phyloP scores from a whole-genome alignment of 2,797 vertebrate genomes.

The Rhinoraja longicauda region DNA sequence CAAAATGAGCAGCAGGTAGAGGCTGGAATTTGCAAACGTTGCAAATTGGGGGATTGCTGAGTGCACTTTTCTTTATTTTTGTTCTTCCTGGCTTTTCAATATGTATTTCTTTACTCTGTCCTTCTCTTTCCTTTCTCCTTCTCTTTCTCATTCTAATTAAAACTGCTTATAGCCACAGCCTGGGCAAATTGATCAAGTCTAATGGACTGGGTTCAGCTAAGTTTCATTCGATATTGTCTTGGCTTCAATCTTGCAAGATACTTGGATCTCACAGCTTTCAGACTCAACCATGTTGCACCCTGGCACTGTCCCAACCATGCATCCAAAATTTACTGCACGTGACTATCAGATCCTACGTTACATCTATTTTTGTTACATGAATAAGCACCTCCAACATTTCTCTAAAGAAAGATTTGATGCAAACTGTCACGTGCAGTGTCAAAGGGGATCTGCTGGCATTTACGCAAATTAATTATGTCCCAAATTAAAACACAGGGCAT shows the following conservation, averaged over 20 bases:
- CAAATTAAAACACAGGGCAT: not conserved
- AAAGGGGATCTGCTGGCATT: not conserved
- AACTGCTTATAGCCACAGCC: not conserved
- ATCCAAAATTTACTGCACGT: not conserved
- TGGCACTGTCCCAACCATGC: not conserved
- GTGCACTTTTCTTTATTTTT: constrained; percentile 37
- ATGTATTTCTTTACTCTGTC: not conserved
- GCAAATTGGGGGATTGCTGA: not conserved
- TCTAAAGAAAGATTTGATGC: not conserved
- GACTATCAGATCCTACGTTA: not conserved
- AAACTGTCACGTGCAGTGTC: not conserved
- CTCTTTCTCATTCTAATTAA: constrained; percentile 52
- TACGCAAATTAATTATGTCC: not conserved
- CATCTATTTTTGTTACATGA: not conserved
- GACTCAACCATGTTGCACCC: not conserved
- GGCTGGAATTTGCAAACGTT: not conserved
- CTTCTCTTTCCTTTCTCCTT: constrained; percentile 39
- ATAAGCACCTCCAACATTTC: not conserved
- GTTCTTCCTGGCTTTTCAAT: not conserved
- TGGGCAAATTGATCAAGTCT: not conserved
- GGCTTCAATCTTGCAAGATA: not conserved
- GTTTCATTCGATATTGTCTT: not conserved
- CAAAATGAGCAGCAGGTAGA: not conserved
- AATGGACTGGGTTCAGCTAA: not conserved
- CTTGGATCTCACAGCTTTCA: not conserved